Evolutionary conservation across 2,888 invertebrate species (phyloP).

Genomic region (Drosophila atroscutellata): DNA sequence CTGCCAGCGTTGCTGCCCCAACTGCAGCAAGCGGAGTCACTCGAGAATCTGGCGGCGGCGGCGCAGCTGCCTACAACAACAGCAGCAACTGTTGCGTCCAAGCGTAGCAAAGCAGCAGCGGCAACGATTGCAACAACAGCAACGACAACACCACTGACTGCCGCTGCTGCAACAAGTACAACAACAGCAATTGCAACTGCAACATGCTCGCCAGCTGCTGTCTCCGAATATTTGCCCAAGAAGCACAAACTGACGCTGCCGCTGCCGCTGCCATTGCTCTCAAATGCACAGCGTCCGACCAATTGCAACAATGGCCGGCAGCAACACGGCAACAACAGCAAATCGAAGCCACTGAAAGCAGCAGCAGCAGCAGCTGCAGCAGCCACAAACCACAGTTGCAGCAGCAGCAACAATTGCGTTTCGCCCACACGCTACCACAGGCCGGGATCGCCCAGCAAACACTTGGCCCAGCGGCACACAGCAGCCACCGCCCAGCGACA

Average conservation of each 20-base stretch:
- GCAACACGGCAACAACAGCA: constrained; percentile 21
- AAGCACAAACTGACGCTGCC: constrained; percentile 68
- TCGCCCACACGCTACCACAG: constrained; percentile 55
- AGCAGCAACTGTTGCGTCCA: neutral
- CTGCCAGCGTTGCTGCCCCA: constrained; percentile 44
- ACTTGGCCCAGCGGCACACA: constrained; percentile 68
- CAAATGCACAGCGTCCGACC: constrained; percentile 4
- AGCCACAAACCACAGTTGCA: neutral
- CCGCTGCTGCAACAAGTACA: neutral
- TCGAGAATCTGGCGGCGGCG: constrained; percentile 78
- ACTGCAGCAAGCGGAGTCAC: constrained; percentile 81
- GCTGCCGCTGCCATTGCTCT: constrained; percentile 12
- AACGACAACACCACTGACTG: neutral
- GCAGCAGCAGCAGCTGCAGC: constrained; percentile 2
- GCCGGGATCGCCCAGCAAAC: constrained; percentile 60
- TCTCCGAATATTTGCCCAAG: constrained; percentile 58
- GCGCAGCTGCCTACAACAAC: constrained; percentile 20
- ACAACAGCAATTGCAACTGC: constrained; percentile 1
- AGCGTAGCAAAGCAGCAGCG: constrained; percentile 8
- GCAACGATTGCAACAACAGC: neutral
- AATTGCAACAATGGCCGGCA: constrained; percentile 8
- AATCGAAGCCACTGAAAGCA: constrained; percentile 28
- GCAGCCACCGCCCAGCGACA: constrained; percentile 70
- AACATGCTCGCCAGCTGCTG: neutral
- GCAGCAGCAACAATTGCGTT: constrained; percentile 17